phyloP scores from a whole-genome alignment of 2,797 vertebrate species.

The Hydrophis major region DNA sequence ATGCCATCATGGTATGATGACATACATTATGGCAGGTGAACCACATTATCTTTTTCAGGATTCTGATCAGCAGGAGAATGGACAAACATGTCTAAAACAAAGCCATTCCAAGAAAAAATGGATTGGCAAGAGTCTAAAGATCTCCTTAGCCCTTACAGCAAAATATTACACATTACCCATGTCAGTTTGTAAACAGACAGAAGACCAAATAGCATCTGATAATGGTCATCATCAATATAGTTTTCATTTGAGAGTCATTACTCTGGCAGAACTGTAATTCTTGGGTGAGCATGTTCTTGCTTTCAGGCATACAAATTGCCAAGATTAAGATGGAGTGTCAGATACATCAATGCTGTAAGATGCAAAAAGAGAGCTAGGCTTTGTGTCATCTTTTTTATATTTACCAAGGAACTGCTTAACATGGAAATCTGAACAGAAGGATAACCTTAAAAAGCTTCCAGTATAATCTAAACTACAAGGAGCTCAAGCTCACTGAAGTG shows the following conservation, averaged over 20 bases:
- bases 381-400: background rate
- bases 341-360: background rate
- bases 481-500: background rate
- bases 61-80: background rate
- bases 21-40: background rate
- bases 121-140: background rate
- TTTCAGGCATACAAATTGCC: background rate
- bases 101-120: background rate
- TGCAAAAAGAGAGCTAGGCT: background rate
- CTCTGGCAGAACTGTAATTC: background rate
- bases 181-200: background rate
- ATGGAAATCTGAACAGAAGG: background rate
- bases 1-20: background rate
- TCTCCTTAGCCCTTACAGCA: background rate
- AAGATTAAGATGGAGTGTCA: background rate
- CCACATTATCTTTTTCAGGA: background rate
- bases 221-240: background rate
- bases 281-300: background rate
- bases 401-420: background rate
- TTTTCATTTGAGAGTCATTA: background rate
- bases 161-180: background rate
- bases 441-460: background rate
- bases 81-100: background rate
- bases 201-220: background rate
- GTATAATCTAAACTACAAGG: background rate